Conservation (phyloP, 2,113 vertebrate genomes). For the Toxostoma redivivum region DNA sequence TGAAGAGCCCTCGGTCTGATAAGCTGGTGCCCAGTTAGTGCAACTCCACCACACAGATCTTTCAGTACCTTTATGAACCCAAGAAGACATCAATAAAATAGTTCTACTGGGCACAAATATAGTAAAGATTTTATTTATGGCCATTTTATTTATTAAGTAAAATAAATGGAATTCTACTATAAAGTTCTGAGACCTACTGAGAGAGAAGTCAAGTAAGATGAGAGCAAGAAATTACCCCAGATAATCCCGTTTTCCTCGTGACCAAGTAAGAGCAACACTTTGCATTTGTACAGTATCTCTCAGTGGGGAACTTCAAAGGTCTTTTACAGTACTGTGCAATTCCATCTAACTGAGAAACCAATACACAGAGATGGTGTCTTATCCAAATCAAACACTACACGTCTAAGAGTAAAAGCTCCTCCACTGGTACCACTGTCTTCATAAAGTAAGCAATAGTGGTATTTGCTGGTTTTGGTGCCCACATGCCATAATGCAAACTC, state of each 20-base stretch:
- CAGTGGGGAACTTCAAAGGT: not conserved
- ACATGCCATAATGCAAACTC: not conserved
- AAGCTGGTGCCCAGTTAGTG: not conserved
- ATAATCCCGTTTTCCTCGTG: not conserved
- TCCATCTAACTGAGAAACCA: not conserved
- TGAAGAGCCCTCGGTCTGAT: rapidly evolving
- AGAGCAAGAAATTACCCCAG: not conserved
- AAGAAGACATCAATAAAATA: not conserved
- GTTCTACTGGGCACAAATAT: not conserved
- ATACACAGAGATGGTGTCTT: not conserved
- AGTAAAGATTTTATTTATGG: not conserved
- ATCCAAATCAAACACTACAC: not conserved
- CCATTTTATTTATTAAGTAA: not conserved
- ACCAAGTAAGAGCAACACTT: not conserved
- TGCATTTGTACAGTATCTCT: not conserved
- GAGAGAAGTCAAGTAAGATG: not conserved
- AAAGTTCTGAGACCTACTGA: not conserved
- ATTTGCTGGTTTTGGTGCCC: not conserved
- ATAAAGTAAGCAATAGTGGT: not conserved
- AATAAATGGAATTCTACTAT: not conserved
- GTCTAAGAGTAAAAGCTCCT: not conserved
- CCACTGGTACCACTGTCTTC: not conserved
- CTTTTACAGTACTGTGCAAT: not conserved
- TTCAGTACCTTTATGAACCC: not conserved
- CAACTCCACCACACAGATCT: not conserved